These are phyloP conservation scores for Zophobas atratus DNA, from an alignment of 1,140 invertebrate genomes.

Conservation along the genomic window DNA sequence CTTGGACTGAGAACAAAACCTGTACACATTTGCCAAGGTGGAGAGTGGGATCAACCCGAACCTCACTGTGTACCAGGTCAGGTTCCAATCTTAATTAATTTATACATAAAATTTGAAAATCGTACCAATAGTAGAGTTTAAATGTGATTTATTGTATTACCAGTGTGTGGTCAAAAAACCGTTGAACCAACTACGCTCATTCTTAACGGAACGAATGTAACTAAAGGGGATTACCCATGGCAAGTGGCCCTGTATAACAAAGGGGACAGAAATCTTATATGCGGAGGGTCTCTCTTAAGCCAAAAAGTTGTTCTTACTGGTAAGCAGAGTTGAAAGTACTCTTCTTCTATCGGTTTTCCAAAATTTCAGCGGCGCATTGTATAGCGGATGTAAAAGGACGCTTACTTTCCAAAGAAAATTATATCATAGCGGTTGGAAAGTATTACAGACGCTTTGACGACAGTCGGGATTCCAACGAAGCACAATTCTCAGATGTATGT, in stretches of 20 bases:
- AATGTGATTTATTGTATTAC: neutral
- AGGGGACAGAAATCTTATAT: neutral
- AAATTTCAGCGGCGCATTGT: slow-evolving; percentile 59
- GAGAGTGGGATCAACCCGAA: neutral
- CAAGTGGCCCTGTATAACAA: slow-evolving; percentile 9
- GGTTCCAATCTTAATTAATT: neutral
- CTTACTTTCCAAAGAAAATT: slow-evolving; percentile 18
- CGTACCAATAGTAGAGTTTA: neutral
- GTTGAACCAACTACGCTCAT: slow-evolving; percentile 7
- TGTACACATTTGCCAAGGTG: slow-evolving; percentile 5
- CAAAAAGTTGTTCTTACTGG: slow-evolving; percentile 54
- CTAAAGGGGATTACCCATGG: slow-evolving; percentile 29
- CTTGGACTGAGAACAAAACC: neutral
- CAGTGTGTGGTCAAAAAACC: slow-evolving; percentile 24
- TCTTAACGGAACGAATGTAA: neutral
- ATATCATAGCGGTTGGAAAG: slow-evolving; percentile 57
- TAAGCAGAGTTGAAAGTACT: neutral
- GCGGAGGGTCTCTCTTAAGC: slow-evolving; percentile 20
- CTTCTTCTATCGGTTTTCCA: neutral
- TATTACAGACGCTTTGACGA: slow-evolving; percentile 52
- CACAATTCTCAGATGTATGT: slow-evolving; percentile 8
- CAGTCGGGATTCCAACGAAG: slow-evolving; percentile 3
- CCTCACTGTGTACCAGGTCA: slow-evolving; percentile 35
- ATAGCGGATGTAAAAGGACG: slow-evolving; percentile 50
- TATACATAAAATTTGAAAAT: neutral